These are phyloP conservation scores for Drosophila birchii DNA, from an alignment of 2,888 invertebrate species.

Conservation along the genomic window DNA sequence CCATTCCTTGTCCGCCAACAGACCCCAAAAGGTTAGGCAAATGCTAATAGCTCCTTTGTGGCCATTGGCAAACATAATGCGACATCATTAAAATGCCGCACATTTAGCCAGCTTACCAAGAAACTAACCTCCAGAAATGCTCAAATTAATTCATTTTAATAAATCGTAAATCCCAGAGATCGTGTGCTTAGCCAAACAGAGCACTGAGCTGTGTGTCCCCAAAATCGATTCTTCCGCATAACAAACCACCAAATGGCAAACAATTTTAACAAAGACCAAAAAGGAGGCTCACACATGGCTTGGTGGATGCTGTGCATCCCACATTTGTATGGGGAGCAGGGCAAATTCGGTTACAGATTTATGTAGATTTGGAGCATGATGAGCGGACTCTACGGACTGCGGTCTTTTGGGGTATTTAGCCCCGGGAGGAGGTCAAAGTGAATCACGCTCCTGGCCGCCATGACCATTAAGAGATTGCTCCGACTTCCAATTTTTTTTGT, in stretches of 20 bases:
- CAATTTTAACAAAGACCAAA: slow-evolving; percentile 70
- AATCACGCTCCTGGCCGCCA: slow-evolving; percentile 74
- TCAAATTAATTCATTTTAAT: slow-evolving; percentile 81
- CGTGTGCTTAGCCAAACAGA: slow-evolving; percentile 41
- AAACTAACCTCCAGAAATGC: slow-evolving; percentile 58
- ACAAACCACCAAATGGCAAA: slow-evolving; percentile 44
- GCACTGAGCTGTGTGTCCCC: slow-evolving; percentile 5
- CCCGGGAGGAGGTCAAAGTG: slow-evolving; percentile 74
- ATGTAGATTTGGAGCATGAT: slow-evolving; percentile 80
- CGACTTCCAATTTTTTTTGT: neutral
- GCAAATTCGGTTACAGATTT: slow-evolving; percentile 77
- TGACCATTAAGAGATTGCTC: slow-evolving; percentile 73
- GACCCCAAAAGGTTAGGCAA: slow-evolving; percentile 58
- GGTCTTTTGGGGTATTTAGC: slow-evolving; percentile 17
- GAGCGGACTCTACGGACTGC: slow-evolving; percentile 19
- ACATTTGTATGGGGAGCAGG: slow-evolving; percentile 43
- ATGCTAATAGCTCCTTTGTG: slow-evolving; percentile 70
- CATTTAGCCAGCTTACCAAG: slow-evolving; percentile 35
- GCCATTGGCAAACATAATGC: slow-evolving; percentile 22
- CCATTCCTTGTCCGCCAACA: neutral
- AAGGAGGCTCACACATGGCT: slow-evolving; percentile 59
- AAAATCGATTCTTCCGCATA: slow-evolving; percentile 73
- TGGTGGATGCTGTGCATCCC: slow-evolving; percentile 26
- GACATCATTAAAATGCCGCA: slow-evolving; percentile 76
- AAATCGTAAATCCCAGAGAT: slow-evolving; percentile 61